phyloP scores from a whole-genome alignment of 2,797 vertebrate species.

The Chloroceryle amazona region DNA sequence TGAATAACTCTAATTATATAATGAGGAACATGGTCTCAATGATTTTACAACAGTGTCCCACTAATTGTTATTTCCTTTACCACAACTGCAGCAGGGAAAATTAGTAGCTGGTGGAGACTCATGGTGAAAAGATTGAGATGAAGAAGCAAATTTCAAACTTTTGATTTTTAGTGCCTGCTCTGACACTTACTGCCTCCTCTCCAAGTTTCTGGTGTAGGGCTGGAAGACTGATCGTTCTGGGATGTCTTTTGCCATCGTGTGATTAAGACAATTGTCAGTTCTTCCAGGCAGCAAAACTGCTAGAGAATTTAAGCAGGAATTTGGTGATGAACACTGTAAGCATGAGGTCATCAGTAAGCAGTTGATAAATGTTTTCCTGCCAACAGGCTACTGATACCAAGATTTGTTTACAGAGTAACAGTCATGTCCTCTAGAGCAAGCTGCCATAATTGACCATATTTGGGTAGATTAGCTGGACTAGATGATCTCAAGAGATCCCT shows the following conservation, averaged over 20 bases:
- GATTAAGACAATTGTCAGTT: neutral
- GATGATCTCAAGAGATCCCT: neutral
- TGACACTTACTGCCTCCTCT: neutral
- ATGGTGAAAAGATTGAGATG: neutral
- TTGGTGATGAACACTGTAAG: neutral
- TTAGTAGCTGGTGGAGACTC: neutral
- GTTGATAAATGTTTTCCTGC: accelerated
- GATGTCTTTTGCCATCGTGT: neutral
- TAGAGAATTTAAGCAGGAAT: neutral
- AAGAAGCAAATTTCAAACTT: neutral
- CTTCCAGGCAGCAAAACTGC: neutral
- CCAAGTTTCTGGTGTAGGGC: neutral
- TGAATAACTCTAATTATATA: neutral
- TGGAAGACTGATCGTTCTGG: neutral
- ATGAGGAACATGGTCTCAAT: neutral
- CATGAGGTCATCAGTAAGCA: neutral
- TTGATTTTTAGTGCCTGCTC: neutral
- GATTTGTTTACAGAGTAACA: neutral
- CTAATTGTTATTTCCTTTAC: neutral
- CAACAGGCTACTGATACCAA: neutral
- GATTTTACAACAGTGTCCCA: neutral
- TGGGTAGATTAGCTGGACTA: neutral
- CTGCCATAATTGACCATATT: neutral
- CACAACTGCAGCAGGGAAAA: neutral
- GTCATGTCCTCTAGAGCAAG: neutral